Evolutionary conservation across 1,140 invertebrate genomes (phyloP).

Genomic region (Trachymyrmex septentrionalis): DNA sequence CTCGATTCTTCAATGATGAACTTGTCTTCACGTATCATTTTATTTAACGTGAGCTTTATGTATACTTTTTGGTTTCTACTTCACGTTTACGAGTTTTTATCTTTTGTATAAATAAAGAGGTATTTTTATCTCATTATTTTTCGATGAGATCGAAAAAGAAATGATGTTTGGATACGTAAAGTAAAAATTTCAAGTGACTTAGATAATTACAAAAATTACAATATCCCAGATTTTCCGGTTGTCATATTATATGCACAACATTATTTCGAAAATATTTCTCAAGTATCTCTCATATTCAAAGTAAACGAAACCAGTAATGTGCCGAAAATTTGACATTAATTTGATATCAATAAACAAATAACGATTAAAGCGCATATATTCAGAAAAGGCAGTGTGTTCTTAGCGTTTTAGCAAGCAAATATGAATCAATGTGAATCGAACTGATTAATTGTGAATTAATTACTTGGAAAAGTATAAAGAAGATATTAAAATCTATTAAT

Average conservation of each 20-base stretch:
- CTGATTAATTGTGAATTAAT: constrained; percentile 7
- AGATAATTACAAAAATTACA: neutral
- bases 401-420: neutral
- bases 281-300: neutral
- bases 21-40: constrained; percentile 66
- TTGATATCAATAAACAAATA: neutral
- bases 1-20: constrained; percentile 74
- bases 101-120: constrained; percentile 3
- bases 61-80: neutral
- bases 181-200: neutral
- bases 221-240: neutral
- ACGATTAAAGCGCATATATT: neutral
- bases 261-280: neutral
- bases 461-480: neutral
- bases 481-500: neutral
- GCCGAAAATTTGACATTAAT: neutral
- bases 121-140: constrained; percentile 4
- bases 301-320: neutral
- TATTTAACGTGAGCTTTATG: neutral
- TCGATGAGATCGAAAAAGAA: neutral
- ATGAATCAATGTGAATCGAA: neutral
- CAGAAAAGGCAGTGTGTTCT: neutral
- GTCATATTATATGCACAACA: neutral
- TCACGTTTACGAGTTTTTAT: neutral
- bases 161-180: neutral